phyloP scores from a whole-genome alignment of 2,888 invertebrate genomes.

The Ophioninae sp. region DNA sequence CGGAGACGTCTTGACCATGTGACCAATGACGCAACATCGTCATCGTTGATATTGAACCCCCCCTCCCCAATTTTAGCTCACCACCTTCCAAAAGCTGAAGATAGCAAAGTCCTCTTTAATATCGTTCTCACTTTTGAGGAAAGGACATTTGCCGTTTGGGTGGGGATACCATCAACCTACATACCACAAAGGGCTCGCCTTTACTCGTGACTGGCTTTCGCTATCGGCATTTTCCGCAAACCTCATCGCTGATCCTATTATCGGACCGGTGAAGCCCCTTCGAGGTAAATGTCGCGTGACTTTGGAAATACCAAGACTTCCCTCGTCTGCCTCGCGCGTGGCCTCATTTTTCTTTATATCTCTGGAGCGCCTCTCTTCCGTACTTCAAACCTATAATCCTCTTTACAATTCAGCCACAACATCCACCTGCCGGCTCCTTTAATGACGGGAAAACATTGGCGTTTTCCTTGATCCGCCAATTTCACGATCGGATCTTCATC shows the following conservation, averaged over 20 bases:
- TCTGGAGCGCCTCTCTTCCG: constrained; percentile 1
- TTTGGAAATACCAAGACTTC: constrained; percentile 60
- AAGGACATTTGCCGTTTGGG: background rate
- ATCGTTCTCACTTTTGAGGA: constrained; percentile 56
- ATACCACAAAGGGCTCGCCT: constrained; percentile 49
- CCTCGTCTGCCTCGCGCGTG: constrained; percentile 24
- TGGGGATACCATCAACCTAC: constrained; percentile 42
- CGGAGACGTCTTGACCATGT: constrained; percentile 33
- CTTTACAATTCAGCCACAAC: background rate
- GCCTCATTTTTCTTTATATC: constrained; percentile 32
- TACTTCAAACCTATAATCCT: constrained; percentile 3
- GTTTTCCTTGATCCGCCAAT: background rate
- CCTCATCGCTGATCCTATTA: constrained; percentile 69
- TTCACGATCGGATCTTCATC: background rate
- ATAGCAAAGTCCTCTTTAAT: constrained; percentile 64
- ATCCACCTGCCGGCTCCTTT: constrained; percentile 4
- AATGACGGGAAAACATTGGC: constrained; percentile 9
- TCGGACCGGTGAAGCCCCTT: constrained; percentile 63
- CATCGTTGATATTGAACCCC: constrained; percentile 21
- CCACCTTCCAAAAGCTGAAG: constrained; percentile 1
- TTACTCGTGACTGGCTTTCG: constrained; percentile 37
- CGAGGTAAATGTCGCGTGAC: constrained; percentile 67
- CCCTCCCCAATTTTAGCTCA: background rate
- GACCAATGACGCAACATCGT: constrained; percentile 57
- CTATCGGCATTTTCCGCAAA: constrained; percentile 64